Evolutionary conservation across 2,888 invertebrate species (phyloP), one percentile per base, ranked within the genome.

Genomic region (Leptinotarsa juncta): DNA sequence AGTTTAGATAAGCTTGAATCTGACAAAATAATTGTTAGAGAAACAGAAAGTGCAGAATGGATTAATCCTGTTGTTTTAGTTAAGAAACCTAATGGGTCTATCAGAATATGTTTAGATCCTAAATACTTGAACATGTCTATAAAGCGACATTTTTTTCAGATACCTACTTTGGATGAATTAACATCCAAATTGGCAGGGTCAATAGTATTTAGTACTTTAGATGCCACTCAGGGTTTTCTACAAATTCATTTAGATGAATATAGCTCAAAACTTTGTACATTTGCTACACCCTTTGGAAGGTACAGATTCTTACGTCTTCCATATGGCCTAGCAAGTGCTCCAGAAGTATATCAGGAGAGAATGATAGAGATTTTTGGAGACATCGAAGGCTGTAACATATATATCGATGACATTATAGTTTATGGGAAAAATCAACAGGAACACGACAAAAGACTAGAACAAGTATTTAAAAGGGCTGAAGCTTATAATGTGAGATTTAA

Each of bases 401-500:
- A 78, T 66, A 75, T 79, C n/a, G 76, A 77, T 57, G 75, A 77
- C 55, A 71, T 77, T 49, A 73, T 79, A 10, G 48, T 79, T 18
- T 67, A 57, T n/a, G 26, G 26, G 1, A 26, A 66, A 70, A 75
- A 50, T 20, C 48, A 66, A n/a, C 55, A 72, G 60, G 72, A 77
- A 55, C 75, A 78, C 65, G 69, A 77, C 23, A 12, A 65, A n/a
- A 55, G 49, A n/a, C 57, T 78, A 71, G 71, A 71, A 71, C 1
- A 53, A 66, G 20, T 20, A 23, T 53, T 76, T 18, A 65, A 68
- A 48, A 51, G 23, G 50, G 72, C 76, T 23, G 65, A 26, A 67
- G 69, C 78, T 69, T 75, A 70, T 16, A 82, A 81, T 1, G 55
- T 82, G 18, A 80, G 78, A 12, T 65, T 83, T 4, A 67, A 67